These are phyloP conservation scores for Julus scanicus DNA, from an alignment of 2,888 invertebrate species.

Conservation along the genomic window DNA sequence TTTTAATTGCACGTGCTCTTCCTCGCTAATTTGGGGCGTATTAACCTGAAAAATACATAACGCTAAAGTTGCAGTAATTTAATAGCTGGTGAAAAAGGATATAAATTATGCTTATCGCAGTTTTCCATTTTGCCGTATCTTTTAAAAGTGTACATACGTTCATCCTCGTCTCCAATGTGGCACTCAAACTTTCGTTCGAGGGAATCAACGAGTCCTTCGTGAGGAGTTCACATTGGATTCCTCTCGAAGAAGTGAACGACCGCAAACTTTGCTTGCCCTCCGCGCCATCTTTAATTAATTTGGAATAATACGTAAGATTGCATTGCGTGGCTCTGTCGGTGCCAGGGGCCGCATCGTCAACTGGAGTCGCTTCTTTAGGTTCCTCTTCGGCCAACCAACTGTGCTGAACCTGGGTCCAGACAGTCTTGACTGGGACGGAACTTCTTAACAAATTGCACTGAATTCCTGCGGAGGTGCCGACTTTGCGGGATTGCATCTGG, in stretches of 20 bases:
- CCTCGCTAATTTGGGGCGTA: not conserved
- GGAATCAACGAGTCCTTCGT: not conserved
- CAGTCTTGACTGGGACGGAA: not conserved
- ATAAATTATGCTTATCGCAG: too few species aligned
- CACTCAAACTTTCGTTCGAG: not conserved
- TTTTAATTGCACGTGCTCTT: not conserved
- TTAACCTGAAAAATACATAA: not conserved
- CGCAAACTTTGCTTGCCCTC: not conserved
- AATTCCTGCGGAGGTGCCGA: not conserved
- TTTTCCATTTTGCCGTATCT: too few species aligned
- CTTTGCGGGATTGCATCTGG: not conserved
- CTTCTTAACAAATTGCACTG: not conserved
- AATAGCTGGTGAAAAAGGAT: not conserved
- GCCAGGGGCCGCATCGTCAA: not conserved
- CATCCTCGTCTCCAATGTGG: not conserved
- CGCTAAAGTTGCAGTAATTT: not conserved
- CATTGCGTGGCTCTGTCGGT: not conserved
- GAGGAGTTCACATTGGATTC: slow-evolving; percentile 7
- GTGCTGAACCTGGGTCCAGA: not conserved
- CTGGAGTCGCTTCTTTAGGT: not conserved
- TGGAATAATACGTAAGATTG: not conserved
- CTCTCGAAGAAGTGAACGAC: slow-evolving; percentile 6
- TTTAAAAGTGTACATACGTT: not conserved
- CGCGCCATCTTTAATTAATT: not conserved
- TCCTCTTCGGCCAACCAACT: not conserved